Conservation (phyloP, 2,113 vertebrate genomes). For the Calidris pygmaea region DNA sequence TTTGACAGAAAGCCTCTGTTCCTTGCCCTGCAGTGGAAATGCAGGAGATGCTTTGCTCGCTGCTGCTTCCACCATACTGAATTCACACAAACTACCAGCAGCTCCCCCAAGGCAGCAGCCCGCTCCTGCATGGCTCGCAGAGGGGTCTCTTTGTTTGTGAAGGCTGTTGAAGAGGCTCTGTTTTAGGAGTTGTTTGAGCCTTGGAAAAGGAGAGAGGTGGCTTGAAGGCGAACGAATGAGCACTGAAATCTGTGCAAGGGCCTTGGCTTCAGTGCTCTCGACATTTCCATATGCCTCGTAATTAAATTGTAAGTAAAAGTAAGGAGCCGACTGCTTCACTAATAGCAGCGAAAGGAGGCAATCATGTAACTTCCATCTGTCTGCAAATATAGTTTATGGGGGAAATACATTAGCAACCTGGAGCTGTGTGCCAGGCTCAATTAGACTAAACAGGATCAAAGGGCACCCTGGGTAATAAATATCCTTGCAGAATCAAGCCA, state of each 20-base stretch:
- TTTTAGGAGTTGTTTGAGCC: neutral
- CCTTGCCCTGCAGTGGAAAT: neutral
- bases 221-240: neutral
- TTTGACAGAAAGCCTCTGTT: neutral
- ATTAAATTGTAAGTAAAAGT: conserved; percentile 42
- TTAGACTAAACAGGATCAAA: conserved; percentile 66
- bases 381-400: conserved; percentile 32
- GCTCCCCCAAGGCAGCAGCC: neutral
- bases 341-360: conserved; percentile 42
- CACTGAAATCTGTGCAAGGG: neutral
- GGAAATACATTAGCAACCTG: conserved; percentile 54
- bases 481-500: neutral
- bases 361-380: conserved; percentile 58
- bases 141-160: neutral
- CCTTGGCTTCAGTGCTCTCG: neutral
- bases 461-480: conserved; percentile 55
- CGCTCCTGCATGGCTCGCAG: rapidly evolving
- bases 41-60: neutral
- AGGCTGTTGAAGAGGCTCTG: neutral
- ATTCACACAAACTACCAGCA: neutral
- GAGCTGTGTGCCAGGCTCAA: conserved; percentile 48
- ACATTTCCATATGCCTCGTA: conserved; percentile 26
- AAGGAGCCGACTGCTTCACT: conserved; percentile 36
- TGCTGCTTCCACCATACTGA: neutral
- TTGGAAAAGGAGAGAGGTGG: neutral